These are phyloP conservation scores for Glaucidium brasilianum DNA, from an alignment of 2,113 vertebrate species.

Conservation along the genomic window DNA sequence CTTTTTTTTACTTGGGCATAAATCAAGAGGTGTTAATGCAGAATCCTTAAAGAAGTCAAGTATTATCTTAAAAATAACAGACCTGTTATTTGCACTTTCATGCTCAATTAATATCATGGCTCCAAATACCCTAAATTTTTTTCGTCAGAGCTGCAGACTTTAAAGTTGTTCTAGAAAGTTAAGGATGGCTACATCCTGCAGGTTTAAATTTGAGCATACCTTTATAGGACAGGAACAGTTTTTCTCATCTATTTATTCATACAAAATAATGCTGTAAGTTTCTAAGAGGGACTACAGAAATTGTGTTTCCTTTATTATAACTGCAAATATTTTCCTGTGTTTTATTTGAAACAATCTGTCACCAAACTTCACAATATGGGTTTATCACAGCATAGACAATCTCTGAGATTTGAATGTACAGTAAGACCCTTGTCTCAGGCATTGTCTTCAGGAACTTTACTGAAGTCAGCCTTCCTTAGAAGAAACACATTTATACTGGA, in stretches of 20 bases:
- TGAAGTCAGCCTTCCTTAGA: conserved; percentile 2
- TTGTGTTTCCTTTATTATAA: neutral
- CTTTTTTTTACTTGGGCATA: conserved; percentile 67
- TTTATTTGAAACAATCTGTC: conserved; percentile 34
- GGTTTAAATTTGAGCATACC: neutral
- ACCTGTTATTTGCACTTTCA: conserved; percentile 57
- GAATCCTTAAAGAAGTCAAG: conserved; percentile 68
- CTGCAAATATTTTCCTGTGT: neutral
- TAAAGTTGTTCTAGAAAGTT: neutral
- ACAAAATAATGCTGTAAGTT: neutral
- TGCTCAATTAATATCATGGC: conserved; percentile 31
- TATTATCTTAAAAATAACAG: conserved; percentile 68
- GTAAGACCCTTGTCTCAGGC: neutral
- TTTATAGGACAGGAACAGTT: neutral
- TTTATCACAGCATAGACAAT: neutral
- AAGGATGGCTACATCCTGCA: neutral
- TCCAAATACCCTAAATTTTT: conserved; percentile 12
- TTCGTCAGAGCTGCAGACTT: neutral
- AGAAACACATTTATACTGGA: neutral
- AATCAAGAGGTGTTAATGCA: conserved; percentile 74
- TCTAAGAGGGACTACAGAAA: neutral
- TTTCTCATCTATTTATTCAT: neutral
- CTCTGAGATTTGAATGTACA: neutral
- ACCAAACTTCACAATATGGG: neutral
- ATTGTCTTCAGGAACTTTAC: neutral